phyloP scores from a whole-genome alignment of 2,797 vertebrate genomes.

The Meda fulgida region DNA sequence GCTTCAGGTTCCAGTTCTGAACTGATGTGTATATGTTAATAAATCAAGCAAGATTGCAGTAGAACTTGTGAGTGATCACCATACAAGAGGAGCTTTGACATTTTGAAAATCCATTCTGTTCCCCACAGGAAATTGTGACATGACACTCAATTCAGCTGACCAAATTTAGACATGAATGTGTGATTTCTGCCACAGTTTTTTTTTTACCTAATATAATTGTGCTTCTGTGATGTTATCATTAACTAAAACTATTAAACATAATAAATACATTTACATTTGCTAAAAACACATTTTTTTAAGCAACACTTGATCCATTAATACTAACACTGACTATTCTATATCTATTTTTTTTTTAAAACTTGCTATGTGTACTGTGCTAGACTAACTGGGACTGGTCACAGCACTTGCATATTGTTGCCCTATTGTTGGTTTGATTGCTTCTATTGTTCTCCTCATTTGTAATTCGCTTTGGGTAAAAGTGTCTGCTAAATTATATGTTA shows the following conservation, averaged over 20 bases:
- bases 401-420: too few species aligned
- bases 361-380: too few species aligned
- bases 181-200: background rate
- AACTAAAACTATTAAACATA: background rate
- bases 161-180: background rate
- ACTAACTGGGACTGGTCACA: too few species aligned
- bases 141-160: background rate
- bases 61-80: background rate
- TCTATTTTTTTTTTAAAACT: too few species aligned
- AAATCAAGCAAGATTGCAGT: background rate
- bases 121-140: background rate
- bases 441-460: too few species aligned
- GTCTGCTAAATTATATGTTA: too few species aligned
- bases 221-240: background rate
- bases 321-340: too few species aligned
- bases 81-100: constrained; percentile 1
- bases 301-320: too few species aligned
- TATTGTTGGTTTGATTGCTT: too few species aligned
- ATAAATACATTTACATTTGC: background rate
- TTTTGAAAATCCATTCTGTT: constrained; percentile 7
- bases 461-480: too few species aligned
- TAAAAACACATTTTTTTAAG: too few species aligned
- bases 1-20: background rate
- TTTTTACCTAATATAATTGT: background rate
- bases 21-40: background rate